Base-by-base conservation (phyloP, 2,113 vertebrate species). In the Gobio gobio region DNA sequence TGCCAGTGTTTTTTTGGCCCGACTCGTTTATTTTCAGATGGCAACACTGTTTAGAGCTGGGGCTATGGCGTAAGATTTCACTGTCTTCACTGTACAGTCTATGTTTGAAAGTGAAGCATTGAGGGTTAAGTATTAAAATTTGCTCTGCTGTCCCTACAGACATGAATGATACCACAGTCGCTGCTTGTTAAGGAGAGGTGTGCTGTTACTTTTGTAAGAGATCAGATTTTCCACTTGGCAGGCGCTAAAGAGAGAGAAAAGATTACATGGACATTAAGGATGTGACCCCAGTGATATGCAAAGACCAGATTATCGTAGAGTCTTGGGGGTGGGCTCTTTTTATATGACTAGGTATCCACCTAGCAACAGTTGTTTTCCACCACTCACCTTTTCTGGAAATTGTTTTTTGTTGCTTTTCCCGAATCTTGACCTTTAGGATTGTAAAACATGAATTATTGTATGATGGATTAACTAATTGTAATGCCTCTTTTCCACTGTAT, bases 1-100 rank as follows among this genome's bases (percentile, higher is more conserved):
- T 51, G 90, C 88, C 90, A 88, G 49, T 80, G 70, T 76, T 89
- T 88, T 86, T 83, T 87, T 87, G 76, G 85, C 88, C 63, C 6
- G 22, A 51, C 76, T 85, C 72, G 74, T 87, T 89, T 86, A 86
- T 85, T 88, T 90, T 87, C 90, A 86, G 78, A 86, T 74, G 88
- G 87, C 86, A 83, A 61, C 72, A 18, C 73, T 78, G 75, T 72
- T 36, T 83, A 82, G 58, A 66, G 40, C 61, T 61, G 18, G 61
- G 45, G 36, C 20, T 29, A 7, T 49, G 24, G 14, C 26, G 14
- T 29, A 66, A 20, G 43, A 68, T 66, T 81, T 49, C 33, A 47
- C 45, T 26, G 26, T 63, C 33, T 40, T 59, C 7, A 24, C 59
- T 26, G 43, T 47, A 49, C 13, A 20, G 40, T 81, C 33, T 78